Evolutionary conservation across 2,797 vertebrate species (phyloP).

Genomic region (Acanthurus leucopareius): DNA sequence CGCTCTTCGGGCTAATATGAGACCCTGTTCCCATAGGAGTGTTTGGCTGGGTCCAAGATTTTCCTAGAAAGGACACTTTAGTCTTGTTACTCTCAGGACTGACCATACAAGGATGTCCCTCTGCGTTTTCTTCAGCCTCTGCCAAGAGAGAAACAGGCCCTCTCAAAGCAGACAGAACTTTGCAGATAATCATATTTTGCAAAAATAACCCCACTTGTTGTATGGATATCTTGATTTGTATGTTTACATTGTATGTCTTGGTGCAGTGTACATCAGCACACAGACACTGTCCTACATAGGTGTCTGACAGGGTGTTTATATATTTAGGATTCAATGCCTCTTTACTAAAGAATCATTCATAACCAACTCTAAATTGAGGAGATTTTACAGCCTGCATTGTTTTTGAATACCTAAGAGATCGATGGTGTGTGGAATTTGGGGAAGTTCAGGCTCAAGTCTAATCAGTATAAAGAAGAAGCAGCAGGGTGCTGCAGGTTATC

Average conservation of each 20-base stretch:
- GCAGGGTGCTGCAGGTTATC: not conserved
- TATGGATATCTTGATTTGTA: not conserved
- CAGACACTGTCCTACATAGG: not conserved
- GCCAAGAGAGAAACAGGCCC: constrained; percentile 26
- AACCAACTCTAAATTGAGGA: not conserved
- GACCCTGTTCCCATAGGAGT: constrained; percentile 24
- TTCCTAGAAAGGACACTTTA: constrained; percentile 68
- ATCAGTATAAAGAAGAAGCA: not conserved
- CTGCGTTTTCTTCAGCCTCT: constrained; percentile 24
- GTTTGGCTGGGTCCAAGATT: constrained; percentile 22
- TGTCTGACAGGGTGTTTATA: not conserved
- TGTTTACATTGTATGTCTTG: not conserved
- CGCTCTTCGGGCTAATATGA: constrained; percentile 6
- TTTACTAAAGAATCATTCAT: not conserved
- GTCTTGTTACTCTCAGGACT: constrained; percentile 48
- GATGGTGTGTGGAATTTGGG: not conserved
- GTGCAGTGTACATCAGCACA: not conserved
- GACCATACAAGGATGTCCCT: constrained; percentile 80
- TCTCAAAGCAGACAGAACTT: not conserved
- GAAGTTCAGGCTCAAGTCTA: not conserved
- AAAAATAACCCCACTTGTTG: not conserved
- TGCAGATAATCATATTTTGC: constrained; percentile 15
- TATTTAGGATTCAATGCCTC: not conserved
- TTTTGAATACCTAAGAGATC: not conserved
- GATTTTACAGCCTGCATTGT: not conserved